Conservation (phyloP, 2,113 vertebrate species). For the Pithys albifrons region DNA sequence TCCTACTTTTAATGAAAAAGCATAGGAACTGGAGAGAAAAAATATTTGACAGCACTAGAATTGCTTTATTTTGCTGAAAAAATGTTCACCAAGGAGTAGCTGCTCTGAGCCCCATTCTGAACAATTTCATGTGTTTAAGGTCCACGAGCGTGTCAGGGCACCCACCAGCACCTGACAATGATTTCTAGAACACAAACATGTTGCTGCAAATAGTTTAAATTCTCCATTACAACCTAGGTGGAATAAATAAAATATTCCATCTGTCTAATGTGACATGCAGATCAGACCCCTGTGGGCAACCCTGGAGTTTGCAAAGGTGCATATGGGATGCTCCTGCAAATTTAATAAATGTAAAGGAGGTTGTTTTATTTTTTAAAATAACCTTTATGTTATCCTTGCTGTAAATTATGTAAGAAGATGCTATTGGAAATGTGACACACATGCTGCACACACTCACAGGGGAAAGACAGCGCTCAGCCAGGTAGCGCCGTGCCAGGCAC, state of each 20-base stretch:
- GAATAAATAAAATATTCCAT: constrained; percentile 70
- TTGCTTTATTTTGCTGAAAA: neutral
- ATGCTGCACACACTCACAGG: neutral
- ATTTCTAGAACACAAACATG: neutral
- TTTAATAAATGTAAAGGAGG: constrained; percentile 60
- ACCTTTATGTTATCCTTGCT: constrained; percentile 52
- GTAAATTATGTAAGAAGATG: constrained; percentile 55
- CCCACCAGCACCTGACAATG: neutral
- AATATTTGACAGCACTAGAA: neutral
- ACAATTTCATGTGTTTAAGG: neutral
- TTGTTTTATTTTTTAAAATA: constrained; percentile 64
- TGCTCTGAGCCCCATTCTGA: neutral
- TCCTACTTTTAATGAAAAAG: neutral
- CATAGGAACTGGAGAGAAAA: neutral
- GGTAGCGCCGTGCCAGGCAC: neutral
- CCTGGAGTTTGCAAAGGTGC: constrained; percentile 39
- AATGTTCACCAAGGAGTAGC: neutral
- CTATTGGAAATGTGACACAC: neutral
- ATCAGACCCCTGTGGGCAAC: constrained; percentile 66
- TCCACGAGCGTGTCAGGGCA: neutral
- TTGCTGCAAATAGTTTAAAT: constrained; percentile 53
- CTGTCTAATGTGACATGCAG: constrained; percentile 64
- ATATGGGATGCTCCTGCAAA: constrained; percentile 59
- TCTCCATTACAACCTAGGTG: constrained; percentile 34
- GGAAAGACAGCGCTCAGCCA: neutral